Base-by-base conservation (phyloP, 2,113 vertebrate species). In the Typhlomys cinereus region DNA sequence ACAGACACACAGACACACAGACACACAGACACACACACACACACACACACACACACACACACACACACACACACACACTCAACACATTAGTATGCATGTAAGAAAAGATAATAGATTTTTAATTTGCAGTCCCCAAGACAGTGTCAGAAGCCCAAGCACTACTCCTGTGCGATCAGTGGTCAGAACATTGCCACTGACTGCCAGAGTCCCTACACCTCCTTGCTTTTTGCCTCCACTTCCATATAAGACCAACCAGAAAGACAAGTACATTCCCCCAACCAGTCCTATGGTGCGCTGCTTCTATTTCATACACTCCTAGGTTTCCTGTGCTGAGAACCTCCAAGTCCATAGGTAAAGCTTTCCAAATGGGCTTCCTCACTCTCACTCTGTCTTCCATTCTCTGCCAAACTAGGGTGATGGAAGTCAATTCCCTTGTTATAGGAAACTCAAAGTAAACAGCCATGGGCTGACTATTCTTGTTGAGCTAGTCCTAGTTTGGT, bases 401-500 rank as follows among this genome's bases (percentile, higher is more conserved):
- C 75, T 80, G 29, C 36, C 31, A 86, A 84, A 66, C 1, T 5
- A 7, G 64, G 5, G 36, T 36, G 52, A 70, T 74, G 14, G 20
- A 46, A 4, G 23, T 44, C 7, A 44, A 69, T 31, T 84, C 4
- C 59, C 25, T 64, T 39, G 7, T 39, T 36, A 10, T 14, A 71
- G 14, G 6, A 44, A 91, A 23, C 31, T 94, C 50, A 13, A 39
- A 83, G 15, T 90, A 82, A 76, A 41, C 15, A 88, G 29, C 4
- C 50, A 14, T 4, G 20, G 15, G 14, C 29, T 64, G 3, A 34
- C 71, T 64, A 1, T 66, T 92, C 41, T 92, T 34, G 73, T 52
- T 48, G 69, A 39, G 52, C 23, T 91, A n/a, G 5, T 41, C n/a
- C 86, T 92, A 67, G 34, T 59, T 85, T 92, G 74, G 79, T 73